Evolutionary conservation across 2,113 vertebrate species (phyloP).

Genomic region (Rhabdornis inornatus): DNA sequence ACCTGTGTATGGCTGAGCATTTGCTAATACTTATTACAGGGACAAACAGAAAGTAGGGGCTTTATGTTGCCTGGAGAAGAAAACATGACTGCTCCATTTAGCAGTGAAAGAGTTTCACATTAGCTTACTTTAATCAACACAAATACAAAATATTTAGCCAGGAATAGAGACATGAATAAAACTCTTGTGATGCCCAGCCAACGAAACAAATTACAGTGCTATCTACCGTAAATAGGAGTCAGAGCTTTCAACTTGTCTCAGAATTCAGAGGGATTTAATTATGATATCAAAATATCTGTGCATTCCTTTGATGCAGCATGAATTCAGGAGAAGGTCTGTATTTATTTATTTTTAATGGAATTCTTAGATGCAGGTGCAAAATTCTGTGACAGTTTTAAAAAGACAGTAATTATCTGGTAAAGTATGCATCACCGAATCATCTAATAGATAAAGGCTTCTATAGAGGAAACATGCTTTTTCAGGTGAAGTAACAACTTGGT

Average conservation of each 20-base stretch:
- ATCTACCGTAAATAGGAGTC: background rate
- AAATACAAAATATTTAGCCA: background rate
- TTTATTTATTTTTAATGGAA: slow-evolving; percentile 30
- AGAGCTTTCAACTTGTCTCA: background rate
- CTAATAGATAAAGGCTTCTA: background rate
- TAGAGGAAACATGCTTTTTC: background rate
- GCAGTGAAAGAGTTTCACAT: background rate
- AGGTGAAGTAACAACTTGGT: background rate
- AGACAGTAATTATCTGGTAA: slow-evolving; percentile 13
- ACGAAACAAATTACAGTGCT: background rate
- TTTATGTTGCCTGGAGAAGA: background rate
- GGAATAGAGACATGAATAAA: background rate
- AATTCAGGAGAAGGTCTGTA: background rate
- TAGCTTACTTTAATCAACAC: background rate
- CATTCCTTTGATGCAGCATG: background rate
- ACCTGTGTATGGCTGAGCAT: background rate
- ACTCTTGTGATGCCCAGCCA: background rate
- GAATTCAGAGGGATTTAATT: slow-evolving; percentile 6
- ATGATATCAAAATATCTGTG: background rate
- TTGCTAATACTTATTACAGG: background rate
- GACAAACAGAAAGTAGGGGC: background rate
- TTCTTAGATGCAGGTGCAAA: slow-evolving; percentile 1
- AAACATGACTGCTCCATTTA: background rate
- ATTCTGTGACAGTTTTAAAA: slow-evolving; percentile 11
- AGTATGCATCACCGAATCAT: background rate